phyloP scores from a whole-genome alignment of 2,797 vertebrate species.

The Poeciliopsis turneri region DNA sequence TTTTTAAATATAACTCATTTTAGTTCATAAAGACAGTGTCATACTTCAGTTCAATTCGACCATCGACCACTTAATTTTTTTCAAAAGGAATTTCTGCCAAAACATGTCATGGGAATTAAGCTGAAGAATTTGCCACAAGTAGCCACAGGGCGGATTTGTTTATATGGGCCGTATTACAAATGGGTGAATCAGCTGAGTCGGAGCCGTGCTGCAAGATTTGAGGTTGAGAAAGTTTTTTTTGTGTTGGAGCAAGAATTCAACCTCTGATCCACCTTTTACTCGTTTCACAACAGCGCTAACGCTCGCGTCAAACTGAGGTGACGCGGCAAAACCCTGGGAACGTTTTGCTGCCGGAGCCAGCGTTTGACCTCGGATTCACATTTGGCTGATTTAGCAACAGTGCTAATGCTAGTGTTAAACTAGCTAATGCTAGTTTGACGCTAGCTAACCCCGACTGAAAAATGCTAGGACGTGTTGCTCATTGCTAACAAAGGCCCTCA shows the following conservation, averaged over 20 bases:
- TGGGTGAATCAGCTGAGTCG: background rate
- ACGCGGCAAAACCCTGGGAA: background rate
- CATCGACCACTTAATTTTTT: background rate
- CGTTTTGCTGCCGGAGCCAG: too few species aligned
- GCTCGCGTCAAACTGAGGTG: background rate
- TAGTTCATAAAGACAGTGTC: background rate
- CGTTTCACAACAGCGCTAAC: background rate
- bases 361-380: too few species aligned
- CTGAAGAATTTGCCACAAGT: background rate
- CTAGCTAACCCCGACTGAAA: background rate
- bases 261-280: background rate
- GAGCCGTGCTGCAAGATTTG: background rate
- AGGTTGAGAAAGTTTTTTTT: background rate
- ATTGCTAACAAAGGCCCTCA: background rate
- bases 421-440: background rate
- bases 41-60: background rate
- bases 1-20: background rate
- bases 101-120: background rate
- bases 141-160: background rate
- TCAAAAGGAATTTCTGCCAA: background rate
- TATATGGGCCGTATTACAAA: background rate
- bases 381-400: background rate
- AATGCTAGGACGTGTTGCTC: background rate
- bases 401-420: background rate
- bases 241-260: background rate